Evolutionary conservation across 1,140 invertebrate species (phyloP), one percentile per base, ranked within the genome.

Genomic region (Anoplophora glabripennis): DNA sequence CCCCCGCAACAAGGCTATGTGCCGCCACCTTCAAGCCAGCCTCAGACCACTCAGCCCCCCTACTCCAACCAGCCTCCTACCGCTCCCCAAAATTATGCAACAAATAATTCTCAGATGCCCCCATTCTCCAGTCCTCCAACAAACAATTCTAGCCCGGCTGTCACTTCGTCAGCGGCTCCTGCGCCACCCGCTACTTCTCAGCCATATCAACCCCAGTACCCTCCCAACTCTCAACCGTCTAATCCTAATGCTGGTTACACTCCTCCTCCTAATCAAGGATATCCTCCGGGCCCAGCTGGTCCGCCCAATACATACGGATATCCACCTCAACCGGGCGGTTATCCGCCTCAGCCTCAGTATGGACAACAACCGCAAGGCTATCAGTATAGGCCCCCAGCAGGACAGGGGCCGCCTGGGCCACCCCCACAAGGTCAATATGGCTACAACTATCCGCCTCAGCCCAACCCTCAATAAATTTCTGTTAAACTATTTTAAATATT

Each of bases 311-410:
- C 58, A 51, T 69, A 73, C 53, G 69, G 59, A 12, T 75, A 75
- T 64, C 70, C 70, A n/a, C 70, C 73, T 1, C 72, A 74, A 49
- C 72, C 70, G 7, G 71, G 66, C 7, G 71, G 67, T 12, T 75
- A 75, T 64, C 71, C 72, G 8, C 72, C 74, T 5, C 74, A 76
- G 49, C 72, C 68, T 2, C 73, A 74, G 42, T 76, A 76, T 56
- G 64, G 55, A 11, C 64, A 61, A 17, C 73, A 75, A 44, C 71
- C 71, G 0, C 73, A 75, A 58, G 66, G 69, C 7, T 74, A 75
- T 66, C 72, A 75, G 38, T 74, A 75, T 4, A 63, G 72, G 52
- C 73, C 73, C 11, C 71, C 72, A 7, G 57, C 65, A 15, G 66
- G 59, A 15, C 74, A 75, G 63, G 66, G 61, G 3, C 69, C 69